Conservation (phyloP, 2,113 vertebrate genomes). For the Electrona antarctica region DNA sequence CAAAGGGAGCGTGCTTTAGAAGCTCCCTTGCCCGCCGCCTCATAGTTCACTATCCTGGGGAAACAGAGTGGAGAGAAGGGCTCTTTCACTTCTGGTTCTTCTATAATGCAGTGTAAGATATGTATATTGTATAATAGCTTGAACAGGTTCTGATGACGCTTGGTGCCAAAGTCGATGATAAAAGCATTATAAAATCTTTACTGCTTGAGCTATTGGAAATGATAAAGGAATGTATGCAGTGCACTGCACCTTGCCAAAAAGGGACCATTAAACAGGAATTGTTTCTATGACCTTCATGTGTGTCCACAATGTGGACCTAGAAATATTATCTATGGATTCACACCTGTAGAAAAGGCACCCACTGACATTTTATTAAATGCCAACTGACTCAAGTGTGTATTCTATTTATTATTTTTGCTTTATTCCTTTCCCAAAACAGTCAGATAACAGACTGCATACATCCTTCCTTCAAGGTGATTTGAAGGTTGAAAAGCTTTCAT, state of each 20-base stretch:
- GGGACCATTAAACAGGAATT: neutral
- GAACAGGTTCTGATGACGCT: neutral
- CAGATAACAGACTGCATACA: too few species aligned
- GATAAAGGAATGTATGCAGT: neutral
- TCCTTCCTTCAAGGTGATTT: too few species aligned
- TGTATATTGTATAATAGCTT: neutral
- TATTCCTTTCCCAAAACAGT: too few species aligned
- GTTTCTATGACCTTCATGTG: neutral
- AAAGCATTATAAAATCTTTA: neutral
- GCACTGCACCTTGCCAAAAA: neutral
- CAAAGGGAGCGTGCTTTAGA: constrained; percentile 90
- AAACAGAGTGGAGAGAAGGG: constrained; percentile 17
- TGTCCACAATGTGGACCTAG: neutral
- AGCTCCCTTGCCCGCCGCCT: constrained; percentile 89
- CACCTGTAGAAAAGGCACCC: too few species aligned
- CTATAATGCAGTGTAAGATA: too few species aligned
- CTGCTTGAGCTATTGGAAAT: neutral
- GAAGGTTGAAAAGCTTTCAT: too few species aligned
- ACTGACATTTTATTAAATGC: too few species aligned
- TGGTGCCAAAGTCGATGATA: neutral
- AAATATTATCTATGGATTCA: neutral
- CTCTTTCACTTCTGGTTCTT: neutral
- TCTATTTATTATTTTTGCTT: too few species aligned
- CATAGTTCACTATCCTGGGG: constrained; percentile 89
- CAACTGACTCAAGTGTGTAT: too few species aligned